These are phyloP conservation scores for Apeira syringaria DNA, from an alignment of 2,888 invertebrate genomes.

Conservation along the genomic window DNA sequence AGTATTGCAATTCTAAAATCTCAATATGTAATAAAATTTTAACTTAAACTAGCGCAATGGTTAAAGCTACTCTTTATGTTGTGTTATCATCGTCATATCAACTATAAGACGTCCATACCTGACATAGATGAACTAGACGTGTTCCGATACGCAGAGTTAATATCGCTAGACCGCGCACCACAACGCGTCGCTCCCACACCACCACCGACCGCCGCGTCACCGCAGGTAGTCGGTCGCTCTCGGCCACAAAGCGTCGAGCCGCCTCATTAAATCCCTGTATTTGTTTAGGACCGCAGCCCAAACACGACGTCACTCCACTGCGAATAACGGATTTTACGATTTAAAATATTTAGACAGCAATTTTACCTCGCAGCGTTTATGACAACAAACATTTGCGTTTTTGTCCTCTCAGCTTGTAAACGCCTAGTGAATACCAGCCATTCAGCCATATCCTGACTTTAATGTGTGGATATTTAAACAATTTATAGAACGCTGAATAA, in stretches of 20 bases:
- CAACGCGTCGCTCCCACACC: background rate
- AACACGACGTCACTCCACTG: conserved; percentile 68
- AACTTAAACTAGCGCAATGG: too few relatives aligned
- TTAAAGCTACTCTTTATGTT: too few relatives aligned
- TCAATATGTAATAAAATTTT: too few relatives aligned
- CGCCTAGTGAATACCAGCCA: conserved; percentile 16
- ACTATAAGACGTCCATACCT: too few relatives aligned
- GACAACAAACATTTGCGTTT: conserved; percentile 67
- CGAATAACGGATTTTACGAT: conserved; percentile 74
- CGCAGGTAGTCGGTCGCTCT: conserved; percentile 28
- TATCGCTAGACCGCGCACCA: background rate
- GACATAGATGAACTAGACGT: background rate
- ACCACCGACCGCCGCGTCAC: background rate
- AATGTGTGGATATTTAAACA: conserved; percentile 12
- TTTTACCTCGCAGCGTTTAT: conserved; percentile 65
- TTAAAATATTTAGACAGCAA: conserved; percentile 74
- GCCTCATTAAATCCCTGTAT: conserved; percentile 76
- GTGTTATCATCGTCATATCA: too few relatives aligned
- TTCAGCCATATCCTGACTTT: conserved; percentile 12
- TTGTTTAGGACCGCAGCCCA: conserved; percentile 76
- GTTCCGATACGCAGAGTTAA: conserved; percentile 3
- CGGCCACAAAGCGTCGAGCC: conserved; percentile 41
- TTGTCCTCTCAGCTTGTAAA: conserved; percentile 40
- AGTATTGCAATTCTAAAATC: too few relatives aligned
- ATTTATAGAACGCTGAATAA: conserved; percentile 8